Base-by-base conservation (phyloP, 2,888 invertebrate genomes). In the Drosophila pegasa region DNA sequence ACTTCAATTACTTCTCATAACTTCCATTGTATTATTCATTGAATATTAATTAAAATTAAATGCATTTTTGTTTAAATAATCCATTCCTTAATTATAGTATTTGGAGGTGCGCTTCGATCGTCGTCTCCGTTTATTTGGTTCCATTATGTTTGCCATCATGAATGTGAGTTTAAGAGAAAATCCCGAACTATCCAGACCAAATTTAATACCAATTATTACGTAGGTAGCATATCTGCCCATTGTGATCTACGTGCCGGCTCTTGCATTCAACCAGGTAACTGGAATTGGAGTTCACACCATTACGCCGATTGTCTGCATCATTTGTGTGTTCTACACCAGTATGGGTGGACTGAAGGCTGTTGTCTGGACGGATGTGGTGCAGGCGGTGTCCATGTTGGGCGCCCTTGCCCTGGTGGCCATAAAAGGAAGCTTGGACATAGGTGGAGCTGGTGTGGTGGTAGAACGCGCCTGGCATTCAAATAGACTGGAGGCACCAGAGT, bases 241-340 rank as follows among this genome's bases (percentile, higher is more conserved):
- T 65, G 96, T 96, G 3, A 95, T 96, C 80, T 96, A 96, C 88
- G 96, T 96, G 33, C 96, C 96, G 35, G 96, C 96, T 0, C 91
- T 96, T 78, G 96, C 96, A 33, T 96, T 96, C 90, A 96, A 96
- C 93, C 96, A 96, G 94, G 97, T 97, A 22, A 97, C 97, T 61
- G 97, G 97, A 40, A 94, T 97, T 3, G 95, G 95, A 75, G 94
- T 97, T 10, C 97, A 97, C 91, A 93, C 96, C 27, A 95, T 97
- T 10, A 97, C 97, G 1, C 95, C 97, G 2, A 94, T 96, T 38
- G 96, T 97, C 10, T 97, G 97, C 87, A 89, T 96, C 38, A 95
- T 97, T 59, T 97, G 97, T 92, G 96, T 97, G 64, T 96, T 97
- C 91, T 97, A 97, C 88, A 97, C 97, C 1, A 95, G 96, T 79